These are phyloP conservation scores for Diadegma fenestrale DNA, from an alignment of 2,888 invertebrate species.

Conservation along the genomic window DNA sequence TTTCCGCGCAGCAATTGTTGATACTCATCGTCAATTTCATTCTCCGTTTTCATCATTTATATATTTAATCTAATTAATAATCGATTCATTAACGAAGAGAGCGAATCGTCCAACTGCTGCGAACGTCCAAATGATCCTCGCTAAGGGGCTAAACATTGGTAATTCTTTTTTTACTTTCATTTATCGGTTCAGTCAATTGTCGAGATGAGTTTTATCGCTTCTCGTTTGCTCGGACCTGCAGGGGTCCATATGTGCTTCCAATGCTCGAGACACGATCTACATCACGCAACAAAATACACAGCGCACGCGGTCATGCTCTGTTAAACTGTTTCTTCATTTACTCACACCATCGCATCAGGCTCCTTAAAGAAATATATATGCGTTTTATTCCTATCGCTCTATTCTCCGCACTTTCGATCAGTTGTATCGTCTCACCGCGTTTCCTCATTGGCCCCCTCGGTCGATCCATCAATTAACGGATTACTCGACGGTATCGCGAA, in stretches of 20 bases:
- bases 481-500: too few species aligned
- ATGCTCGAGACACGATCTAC: slow-evolving; percentile 27
- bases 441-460: slow-evolving; percentile 1
- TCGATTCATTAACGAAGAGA: background rate
- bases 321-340: slow-evolving; percentile 54
- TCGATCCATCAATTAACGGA: too few species aligned
- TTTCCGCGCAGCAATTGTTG: background rate
- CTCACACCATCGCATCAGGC: slow-evolving; percentile 44
- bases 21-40: background rate
- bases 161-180: slow-evolving; percentile 34
- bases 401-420: slow-evolving; percentile 35
- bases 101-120: background rate
- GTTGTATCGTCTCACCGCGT: slow-evolving; percentile 40
- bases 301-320: slow-evolving; percentile 25
- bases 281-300: slow-evolving; percentile 30
- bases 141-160: background rate
- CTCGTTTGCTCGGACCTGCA: slow-evolving; percentile 71
- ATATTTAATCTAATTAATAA: background rate
- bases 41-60: slow-evolving; percentile 12
- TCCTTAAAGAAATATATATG: background rate
- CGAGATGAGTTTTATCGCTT: slow-evolving; percentile 42
- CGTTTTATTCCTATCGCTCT: slow-evolving; percentile 9
- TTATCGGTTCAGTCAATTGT: slow-evolving; percentile 35
- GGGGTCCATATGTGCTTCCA: slow-evolving; percentile 74
- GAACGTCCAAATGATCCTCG: background rate